Base-by-base conservation (phyloP, 2,888 invertebrate species). In the Phengaris alcon region DNA sequence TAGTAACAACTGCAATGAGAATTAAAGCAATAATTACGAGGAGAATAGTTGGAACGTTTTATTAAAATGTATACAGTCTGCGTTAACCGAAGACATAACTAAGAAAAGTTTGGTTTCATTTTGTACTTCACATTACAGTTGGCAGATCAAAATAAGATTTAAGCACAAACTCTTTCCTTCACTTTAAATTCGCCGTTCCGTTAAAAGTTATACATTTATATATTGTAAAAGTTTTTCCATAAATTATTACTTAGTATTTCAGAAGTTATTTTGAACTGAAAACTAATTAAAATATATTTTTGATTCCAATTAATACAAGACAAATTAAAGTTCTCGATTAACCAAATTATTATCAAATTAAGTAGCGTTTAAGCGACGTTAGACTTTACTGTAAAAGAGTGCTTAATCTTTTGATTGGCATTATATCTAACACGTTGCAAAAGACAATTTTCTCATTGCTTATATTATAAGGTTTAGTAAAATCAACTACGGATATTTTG, bases 61-160 rank as follows among this genome's bases (percentile, higher is more conserved):
- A 76, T 74, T 75, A 48, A 76, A 59, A 73, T 55, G 52, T 68
- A 64, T 52, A 35, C 68, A 48, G 68, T 15, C 64, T 57, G 48
- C 48, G 48, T 69, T 48, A 75, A 70, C 57, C 57, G 48, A 8
- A 70, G 69, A 75, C 74, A 69, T 55, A 54, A 75, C 69, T 68
- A 75, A 55, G 48, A 55, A 69, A 75, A 75, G 75, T 75, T 70
- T 15, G 46, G 52, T 74, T 57, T 75, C 69, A 46, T 75, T 75
- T 75, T 75, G 69, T 75, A 57, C 57, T 69, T 51, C 48, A 57
- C 69, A 57, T 75, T 75, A 69, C 75, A 57, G 55, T 75, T 68
- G 55, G 55, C 75, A 70, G 75, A 75, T 70, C 75, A 69, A 69
- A 75, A 75, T 55, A 57, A 70, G 57, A 75, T 75, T 46, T 46